phyloP scores from a whole-genome alignment of 2,888 invertebrate genomes.

The Tupiocoris notatus region DNA sequence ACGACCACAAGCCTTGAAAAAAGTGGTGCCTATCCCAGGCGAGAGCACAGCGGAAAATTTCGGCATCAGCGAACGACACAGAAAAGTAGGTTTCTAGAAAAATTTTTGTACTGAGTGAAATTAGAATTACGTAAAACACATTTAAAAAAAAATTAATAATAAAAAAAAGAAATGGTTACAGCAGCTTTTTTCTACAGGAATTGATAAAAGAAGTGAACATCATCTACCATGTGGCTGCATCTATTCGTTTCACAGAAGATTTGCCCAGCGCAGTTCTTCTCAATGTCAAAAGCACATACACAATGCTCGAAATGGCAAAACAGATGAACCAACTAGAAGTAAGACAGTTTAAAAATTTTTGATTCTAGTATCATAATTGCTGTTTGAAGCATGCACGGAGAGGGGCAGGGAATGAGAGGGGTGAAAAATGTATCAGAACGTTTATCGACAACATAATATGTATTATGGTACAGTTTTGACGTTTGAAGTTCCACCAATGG shows the following conservation, averaged over 20 bases:
- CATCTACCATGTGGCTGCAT: slow-evolving; percentile 42
- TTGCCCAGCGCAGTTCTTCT: slow-evolving; percentile 4
- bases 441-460: no score
- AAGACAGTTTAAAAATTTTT: no score
- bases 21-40: slow-evolving; percentile 17
- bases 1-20: slow-evolving; percentile 23
- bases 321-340: slow-evolving; percentile 25
- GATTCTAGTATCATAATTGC: no score
- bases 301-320: slow-evolving; percentile 26
- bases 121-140: no score
- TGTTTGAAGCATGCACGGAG: no score
- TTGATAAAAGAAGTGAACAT: slow-evolving; percentile 34
- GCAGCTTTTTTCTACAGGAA: background rate
- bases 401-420: no score
- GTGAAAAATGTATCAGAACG: no score
- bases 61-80: slow-evolving; percentile 13
- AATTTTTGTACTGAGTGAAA: no score
- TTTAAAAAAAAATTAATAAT: no score
- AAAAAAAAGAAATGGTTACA: no score
- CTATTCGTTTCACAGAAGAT: slow-evolving; percentile 39
- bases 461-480: no score
- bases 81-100: background rate
- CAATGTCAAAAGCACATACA: slow-evolving; percentile 25
- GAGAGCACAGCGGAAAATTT: slow-evolving; percentile 10
- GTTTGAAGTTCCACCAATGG: no score